Base-by-base conservation (phyloP, 2,797 vertebrate genomes). In the Pteronotus mesoamericanus region DNA sequence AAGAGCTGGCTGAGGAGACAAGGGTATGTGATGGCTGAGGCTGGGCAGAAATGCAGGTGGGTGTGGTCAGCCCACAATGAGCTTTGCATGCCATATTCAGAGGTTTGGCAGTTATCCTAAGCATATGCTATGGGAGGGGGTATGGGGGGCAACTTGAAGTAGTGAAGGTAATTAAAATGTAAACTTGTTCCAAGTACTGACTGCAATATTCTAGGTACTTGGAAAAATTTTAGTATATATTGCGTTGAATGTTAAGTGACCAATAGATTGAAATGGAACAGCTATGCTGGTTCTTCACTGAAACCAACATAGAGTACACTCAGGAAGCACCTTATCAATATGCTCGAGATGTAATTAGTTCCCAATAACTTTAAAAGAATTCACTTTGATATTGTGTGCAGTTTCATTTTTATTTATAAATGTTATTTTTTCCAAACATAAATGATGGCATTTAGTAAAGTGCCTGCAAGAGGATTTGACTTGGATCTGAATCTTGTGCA, bases 391-490 rank as follows among this genome's bases (percentile, higher is more conserved):
- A 32, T 69, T 53, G 42, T 51, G 12, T 94, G 85, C 19, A 19
- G 2, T 91, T 89, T 96, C 44, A 44, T 55, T 91, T 84, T 74
- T 97, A 57, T 83, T 91, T 95, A 44, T 18, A 6, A 59, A 66
- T 32, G 4, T 39, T 74, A 39, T 51, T 75, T 90, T 94, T 77
- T 46, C 10, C 18, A 89, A 68, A 48, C 51, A 12, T 55, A 46
- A 85, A 44, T 66, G 12, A 32, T 34, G 9, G 18, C 69, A 68
- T 94, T 94, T 85, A 71, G 44, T 79, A 61, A 79, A 86, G 5
- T 66, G 21, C n/a, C 46, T 79, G 22, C 18, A 86, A 92, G 59
- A 66, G 53, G 9, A 14, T 90, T 87, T 95, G 66, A 57, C 12
- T 32, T 61, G 21, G 21, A 85, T 93, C n/a, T 74, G 77, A 97